phyloP scores from a whole-genome alignment of 2,888 invertebrate species.

The Sericinus montela region DNA sequence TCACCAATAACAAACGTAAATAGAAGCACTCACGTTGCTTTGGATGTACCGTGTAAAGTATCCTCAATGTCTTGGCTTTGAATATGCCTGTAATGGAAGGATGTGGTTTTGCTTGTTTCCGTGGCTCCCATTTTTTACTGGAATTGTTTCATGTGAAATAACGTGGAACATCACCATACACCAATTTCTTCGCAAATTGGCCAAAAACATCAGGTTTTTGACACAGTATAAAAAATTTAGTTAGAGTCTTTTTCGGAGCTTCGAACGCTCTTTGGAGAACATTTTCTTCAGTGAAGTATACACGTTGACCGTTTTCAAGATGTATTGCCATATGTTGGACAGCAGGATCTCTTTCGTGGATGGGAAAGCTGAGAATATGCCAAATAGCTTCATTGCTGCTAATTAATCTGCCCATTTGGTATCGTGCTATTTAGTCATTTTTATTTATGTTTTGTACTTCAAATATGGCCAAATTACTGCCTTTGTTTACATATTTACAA shows the following conservation, averaged over 20 bases:
- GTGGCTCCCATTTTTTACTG: slow-evolving; percentile 21
- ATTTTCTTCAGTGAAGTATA: slow-evolving; percentile 26
- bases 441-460: slow-evolving; percentile 26
- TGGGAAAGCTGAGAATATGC: slow-evolving; percentile 21
- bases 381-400: slow-evolving; percentile 19
- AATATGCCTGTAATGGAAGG: slow-evolving; percentile 23
- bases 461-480: slow-evolving; percentile 26
- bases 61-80: slow-evolving; percentile 20
- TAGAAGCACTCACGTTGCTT: slow-evolving; percentile 23
- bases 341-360: slow-evolving; percentile 25
- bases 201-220: slow-evolving; percentile 22
- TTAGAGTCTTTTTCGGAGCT: too few relatives aligned
- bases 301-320: slow-evolving; percentile 24
- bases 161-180: slow-evolving; percentile 21
- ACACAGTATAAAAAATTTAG: too few relatives aligned
- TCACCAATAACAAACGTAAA: slow-evolving; percentile 22
- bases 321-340: slow-evolving; percentile 19
- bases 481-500: slow-evolving; percentile 36
- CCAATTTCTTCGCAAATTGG: neutral
- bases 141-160: slow-evolving; percentile 23
- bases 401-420: slow-evolving; percentile 22
- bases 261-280: too few relatives aligned
- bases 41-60: neutral
- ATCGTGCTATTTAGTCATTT: slow-evolving; percentile 13
- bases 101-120: slow-evolving; percentile 23